Conservation (phyloP, 2,113 vertebrate genomes). For the cat (Felis catus) region F.catus_Fca126_mat1.0 CM031417.1:89443001-89443500, state of each 20-base stretch:
- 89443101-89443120: neutral
- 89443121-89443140: neutral
- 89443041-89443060: neutral
- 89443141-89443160: neutral
- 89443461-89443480: neutral
- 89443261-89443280: neutral
- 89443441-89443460: neutral
- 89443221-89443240: neutral
- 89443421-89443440: neutral
- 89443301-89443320: neutral
- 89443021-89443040: neutral
- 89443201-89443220: neutral
- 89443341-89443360: neutral
- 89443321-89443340: neutral
- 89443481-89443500: neutral
- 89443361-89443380: neutral
- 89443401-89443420: neutral
- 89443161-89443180: neutral
- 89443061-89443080: neutral
- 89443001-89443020: neutral
- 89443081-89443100: neutral
- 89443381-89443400: constrained; percentile 11
- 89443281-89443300: neutral
- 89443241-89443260: neutral
- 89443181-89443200: neutral